Conservation (phyloP, 2,797 vertebrate genomes). For the Tangara arthus region DNA sequence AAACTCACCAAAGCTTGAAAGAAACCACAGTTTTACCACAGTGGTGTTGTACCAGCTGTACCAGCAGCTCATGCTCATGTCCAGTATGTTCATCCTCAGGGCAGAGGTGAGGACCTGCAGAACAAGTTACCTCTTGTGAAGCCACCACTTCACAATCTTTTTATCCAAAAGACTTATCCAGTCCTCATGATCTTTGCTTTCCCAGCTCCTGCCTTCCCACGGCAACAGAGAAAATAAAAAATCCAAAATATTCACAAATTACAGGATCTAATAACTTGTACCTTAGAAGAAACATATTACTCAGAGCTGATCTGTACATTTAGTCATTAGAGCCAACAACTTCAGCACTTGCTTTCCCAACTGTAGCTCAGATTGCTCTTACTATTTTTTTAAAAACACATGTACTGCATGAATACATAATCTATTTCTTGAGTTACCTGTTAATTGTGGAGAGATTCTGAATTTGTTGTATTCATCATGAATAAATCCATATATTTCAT, state of each 20-base stretch:
- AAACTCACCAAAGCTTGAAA: background rate
- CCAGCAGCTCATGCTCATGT: background rate
- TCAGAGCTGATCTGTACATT: background rate
- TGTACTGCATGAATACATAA: background rate
- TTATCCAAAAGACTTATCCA: background rate
- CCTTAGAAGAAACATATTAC: background rate
- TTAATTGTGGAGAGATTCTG: background rate
- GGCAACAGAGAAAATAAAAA: background rate
- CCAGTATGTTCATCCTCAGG: rapidly evolving
- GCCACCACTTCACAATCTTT: background rate
- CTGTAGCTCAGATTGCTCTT: background rate
- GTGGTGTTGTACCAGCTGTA: background rate
- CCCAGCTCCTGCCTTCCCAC: background rate
- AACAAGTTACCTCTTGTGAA: background rate
- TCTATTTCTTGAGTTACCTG: background rate
- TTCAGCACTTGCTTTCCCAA: background rate
- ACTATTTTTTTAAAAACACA: background rate
- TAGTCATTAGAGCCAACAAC: background rate
- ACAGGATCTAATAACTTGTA: background rate
- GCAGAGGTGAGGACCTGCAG: background rate
- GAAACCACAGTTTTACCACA: background rate
- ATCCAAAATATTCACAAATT: background rate
- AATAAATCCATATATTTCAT: background rate
- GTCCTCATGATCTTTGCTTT: background rate
- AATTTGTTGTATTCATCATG: background rate